Evolutionary conservation across 1,140 invertebrate genomes (phyloP), one percentile per base, ranked within the genome.

Genomic region (Drosophila pandora): DNA sequence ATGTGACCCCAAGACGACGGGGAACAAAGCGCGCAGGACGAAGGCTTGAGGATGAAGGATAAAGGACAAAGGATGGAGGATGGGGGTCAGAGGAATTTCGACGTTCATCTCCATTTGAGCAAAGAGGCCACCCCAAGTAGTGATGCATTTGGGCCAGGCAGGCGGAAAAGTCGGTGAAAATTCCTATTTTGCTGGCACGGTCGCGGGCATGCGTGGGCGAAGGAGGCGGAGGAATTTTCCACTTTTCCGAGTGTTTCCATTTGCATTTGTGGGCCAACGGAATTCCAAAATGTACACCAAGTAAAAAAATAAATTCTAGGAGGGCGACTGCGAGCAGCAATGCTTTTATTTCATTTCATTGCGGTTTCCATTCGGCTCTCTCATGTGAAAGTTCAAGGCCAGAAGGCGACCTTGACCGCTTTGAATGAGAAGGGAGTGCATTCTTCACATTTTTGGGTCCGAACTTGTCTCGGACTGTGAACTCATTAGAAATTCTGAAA

Each of bases 91-190:
- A 21, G 13, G 17, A 21, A 43, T 43, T 43, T 41, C 39, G 5
- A 41, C 39, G 61, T 23, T 65, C 48, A 45, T 63, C 47, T 68
- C 47, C 59, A 47, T 65, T 47, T 23, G 21, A 25, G 25, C 25
- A 5, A 28, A 28, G 50, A 56, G 4, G 30, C 21, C 67, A 54
- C 72, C 74, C 45, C 57, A 64, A 61, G 47, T 63, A 58, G 68
- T 64, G 59, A 68, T 73, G 78, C 62, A 81, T 76, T 81, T 75
- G 58, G 78, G 78, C 80, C 78, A 81, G 50, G 37, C 22, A 22
- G 53, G 37, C 32, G 43, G 23, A 48, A 22, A 39, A 43, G 49
- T 23, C 50, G 56, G 53, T 21, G 37, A 48, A 60, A 68, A 50
- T 65, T 32, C 13, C 7, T 25, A 47, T 48, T 50, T 30, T 34